These are phyloP conservation scores for Drosophila fungiperda DNA, from an alignment of 2,888 invertebrate species.

Conservation along the genomic window DNA sequence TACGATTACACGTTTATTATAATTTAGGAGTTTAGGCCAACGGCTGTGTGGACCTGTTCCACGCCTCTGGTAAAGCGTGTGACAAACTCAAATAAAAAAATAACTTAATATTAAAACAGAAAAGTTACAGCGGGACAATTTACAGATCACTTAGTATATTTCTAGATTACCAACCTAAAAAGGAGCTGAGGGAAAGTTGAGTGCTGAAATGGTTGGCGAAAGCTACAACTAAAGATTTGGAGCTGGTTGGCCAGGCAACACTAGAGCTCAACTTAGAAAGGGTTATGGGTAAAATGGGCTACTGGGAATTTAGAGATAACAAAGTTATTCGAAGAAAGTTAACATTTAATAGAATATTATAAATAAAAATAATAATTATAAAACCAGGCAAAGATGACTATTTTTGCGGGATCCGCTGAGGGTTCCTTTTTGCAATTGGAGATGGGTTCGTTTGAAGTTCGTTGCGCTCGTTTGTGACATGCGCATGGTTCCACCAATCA, in stretches of 20 bases:
- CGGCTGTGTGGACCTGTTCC: slow-evolving; percentile 17
- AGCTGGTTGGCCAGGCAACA: not conserved
- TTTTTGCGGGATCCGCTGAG: slow-evolving; percentile 8
- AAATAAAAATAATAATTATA: not conserved
- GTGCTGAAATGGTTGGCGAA: slow-evolving; percentile 29
- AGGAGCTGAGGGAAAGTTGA: slow-evolving; percentile 52
- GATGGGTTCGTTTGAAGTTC: slow-evolving; percentile 41
- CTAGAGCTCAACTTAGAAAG: not conserved
- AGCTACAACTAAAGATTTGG: slow-evolving; percentile 7
- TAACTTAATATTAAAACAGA: not conserved
- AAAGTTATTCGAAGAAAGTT: not conserved
- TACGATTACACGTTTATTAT: slow-evolving; percentile 83
- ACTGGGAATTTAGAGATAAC: not conserved
- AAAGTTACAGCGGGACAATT: not conserved
- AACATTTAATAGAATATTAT: not conserved
- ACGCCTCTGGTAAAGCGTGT: slow-evolving; percentile 48
- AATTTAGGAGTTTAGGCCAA: slow-evolving; percentile 78
- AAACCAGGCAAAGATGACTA: not conserved
- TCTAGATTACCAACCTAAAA: slow-evolving; percentile 55
- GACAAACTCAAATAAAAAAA: slow-evolving; percentile 25
- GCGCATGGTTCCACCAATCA: slow-evolving; percentile 72
- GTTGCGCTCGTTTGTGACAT: slow-evolving; percentile 75
- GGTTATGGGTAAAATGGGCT: not conserved
- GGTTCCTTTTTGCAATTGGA: slow-evolving; percentile 6
- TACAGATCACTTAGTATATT: slow-evolving; percentile 52